These are phyloP conservation scores for Isaurus tuberculatus DNA, from an alignment of 92 coral and sea anemone genomes.

Conservation along the genomic window DNA sequence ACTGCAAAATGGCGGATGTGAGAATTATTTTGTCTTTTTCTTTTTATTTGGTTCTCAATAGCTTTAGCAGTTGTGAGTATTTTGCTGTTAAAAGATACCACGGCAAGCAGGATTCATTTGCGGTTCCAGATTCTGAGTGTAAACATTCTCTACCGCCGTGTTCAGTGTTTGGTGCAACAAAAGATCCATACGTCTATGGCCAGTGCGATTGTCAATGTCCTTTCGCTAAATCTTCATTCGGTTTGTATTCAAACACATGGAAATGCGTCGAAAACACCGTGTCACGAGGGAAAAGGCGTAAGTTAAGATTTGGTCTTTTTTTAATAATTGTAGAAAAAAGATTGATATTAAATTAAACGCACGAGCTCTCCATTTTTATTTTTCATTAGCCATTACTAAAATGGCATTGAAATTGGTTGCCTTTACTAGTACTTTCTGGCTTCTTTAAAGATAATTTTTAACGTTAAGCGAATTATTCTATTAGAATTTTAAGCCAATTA, in stretches of 20 bases:
- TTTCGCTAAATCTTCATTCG: neutral
- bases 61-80: neutral
- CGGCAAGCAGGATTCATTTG: slow-evolving; percentile 3
- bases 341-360: neutral
- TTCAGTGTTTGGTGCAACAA: neutral
- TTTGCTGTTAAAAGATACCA: neutral
- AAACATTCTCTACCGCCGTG: neutral
- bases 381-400: no score
- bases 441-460: no score
- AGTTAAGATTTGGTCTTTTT: neutral
- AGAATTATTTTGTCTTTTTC: neutral
- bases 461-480: no score
- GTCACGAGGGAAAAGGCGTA: slow-evolving; percentile 10
- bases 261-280: neutral
- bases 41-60: neutral
- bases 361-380: no score
- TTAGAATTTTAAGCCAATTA: no score
- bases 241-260: slow-evolving; percentile 18
- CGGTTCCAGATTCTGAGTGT: slow-evolving; percentile 4
- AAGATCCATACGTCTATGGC: neutral
- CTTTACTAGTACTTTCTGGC: no score
- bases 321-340: neutral
- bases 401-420: no score
- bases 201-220: slow-evolving; percentile 12
- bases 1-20: slow-evolving; percentile 21